A percentile compares a stretch with the other conserved stretches of the same genome.
These are phyloP conservation scores for Trogon melanurus DNA, from an alignment of 2,113 vertebrate species.

Conservation along the genomic window DNA sequence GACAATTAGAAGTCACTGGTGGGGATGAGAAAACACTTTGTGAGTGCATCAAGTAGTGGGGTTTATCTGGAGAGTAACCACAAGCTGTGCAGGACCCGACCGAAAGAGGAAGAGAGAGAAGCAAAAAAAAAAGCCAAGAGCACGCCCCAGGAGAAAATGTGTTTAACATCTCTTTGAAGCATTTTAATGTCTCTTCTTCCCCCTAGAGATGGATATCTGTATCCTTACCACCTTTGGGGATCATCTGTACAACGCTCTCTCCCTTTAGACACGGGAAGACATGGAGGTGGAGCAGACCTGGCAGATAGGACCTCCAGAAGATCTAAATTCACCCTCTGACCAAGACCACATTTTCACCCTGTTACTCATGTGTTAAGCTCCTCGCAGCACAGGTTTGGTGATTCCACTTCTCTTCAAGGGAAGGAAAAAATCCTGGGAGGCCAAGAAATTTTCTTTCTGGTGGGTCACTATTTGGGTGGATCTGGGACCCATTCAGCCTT, in stretches of 20 bases:
- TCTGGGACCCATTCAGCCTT: neutral
- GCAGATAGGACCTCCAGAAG: neutral
- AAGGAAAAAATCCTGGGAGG: neutral
- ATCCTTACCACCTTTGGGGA: neutral
- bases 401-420: neutral
- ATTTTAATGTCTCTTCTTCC: neutral
- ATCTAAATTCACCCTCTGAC: neutral
- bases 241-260: neutral
- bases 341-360: neutral
- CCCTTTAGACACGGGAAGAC: neutral
- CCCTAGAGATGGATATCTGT: neutral
- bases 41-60: neutral
- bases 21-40: neutral
- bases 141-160: too few relatives aligned
- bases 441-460: neutral
- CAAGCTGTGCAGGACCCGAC: fast-evolving
- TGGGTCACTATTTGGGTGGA: neutral
- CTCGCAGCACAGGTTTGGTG: fast-evolving
- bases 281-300: neutral
- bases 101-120: neutral
- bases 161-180: neutral
- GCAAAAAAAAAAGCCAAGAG: neutral
- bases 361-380: neutral
- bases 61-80: neutral
- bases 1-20: neutral